These are phyloP conservation scores for Gnathochromis pfefferi DNA, from an alignment of 2,113 vertebrate species.

Conservation along the genomic window DNA sequence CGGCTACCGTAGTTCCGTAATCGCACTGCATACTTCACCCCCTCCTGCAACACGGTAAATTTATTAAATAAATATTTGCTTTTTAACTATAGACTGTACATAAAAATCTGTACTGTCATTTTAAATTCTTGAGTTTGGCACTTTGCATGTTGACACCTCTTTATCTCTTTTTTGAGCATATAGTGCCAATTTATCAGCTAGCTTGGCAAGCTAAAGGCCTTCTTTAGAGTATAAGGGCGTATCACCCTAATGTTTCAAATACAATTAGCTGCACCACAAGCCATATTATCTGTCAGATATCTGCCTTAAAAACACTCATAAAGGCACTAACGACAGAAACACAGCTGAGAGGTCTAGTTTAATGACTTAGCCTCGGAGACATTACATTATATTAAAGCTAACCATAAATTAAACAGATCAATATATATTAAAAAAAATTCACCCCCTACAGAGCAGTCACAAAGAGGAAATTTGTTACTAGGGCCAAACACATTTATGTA, in stretches of 20 bases:
- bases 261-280: not conserved
- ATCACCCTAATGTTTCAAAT: not conserved
- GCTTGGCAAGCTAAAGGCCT: not conserved
- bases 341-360: not conserved
- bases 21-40: slow-evolving; percentile 93
- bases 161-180: not conserved
- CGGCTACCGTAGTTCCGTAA: slow-evolving; percentile 95
- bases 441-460: not conserved
- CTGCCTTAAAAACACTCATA: not conserved
- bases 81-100: not conserved
- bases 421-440: not conserved
- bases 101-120: not conserved
- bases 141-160: not conserved
- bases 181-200: not conserved
- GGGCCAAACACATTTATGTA: not conserved
- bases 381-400: not conserved
- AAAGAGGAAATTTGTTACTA: not conserved
- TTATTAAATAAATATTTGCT: not conserved
- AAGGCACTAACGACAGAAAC: not conserved
- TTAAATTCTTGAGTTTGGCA: not conserved
- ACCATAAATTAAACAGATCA: not conserved
- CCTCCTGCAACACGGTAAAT: slow-evolving; percentile 73
- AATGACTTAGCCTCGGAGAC: not conserved
- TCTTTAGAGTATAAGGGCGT: not conserved
- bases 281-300: not conserved